Conservation (phyloP, 2,113 vertebrate species). For the Eptesicus fuscus region DNA sequence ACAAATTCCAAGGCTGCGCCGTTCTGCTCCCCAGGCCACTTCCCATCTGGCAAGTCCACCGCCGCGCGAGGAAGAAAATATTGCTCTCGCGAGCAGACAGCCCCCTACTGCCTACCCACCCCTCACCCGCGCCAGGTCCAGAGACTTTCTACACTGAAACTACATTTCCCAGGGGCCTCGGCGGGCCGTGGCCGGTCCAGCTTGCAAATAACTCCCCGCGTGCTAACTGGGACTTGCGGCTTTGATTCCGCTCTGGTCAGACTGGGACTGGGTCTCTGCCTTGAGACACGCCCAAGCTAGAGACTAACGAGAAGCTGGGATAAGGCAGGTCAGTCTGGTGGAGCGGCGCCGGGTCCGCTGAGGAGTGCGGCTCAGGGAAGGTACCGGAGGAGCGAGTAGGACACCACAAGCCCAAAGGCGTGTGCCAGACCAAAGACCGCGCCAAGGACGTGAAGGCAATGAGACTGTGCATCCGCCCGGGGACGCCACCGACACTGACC, state of each 20-base stretch:
- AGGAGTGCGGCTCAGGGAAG: not conserved
- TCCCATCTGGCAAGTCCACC: not conserved
- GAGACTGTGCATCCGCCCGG: accelerated
- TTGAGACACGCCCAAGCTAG: not conserved
- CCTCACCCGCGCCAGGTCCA: accelerated
- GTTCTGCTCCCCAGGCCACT: not conserved
- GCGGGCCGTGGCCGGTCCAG: accelerated
- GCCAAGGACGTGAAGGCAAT: not conserved
- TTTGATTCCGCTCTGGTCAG: accelerated
- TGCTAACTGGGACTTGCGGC: accelerated
- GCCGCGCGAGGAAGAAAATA: accelerated
- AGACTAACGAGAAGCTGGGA: not conserved
- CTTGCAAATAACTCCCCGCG: accelerated
- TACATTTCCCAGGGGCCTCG: constrained; percentile 33
- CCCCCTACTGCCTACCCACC: accelerated
- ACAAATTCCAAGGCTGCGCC: not conserved
- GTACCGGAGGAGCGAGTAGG: not conserved
- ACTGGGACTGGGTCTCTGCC: accelerated
- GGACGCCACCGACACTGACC: accelerated
- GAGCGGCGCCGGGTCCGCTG: not conserved
- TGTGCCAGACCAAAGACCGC: not conserved
- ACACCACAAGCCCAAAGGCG: not conserved
- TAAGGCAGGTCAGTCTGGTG: no score
- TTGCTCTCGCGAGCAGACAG: not conserved
- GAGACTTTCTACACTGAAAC: not conserved